Evolutionary conservation across 1,140 invertebrate genomes (phyloP).

Genomic region (Drosophila mojavensis): DNA sequence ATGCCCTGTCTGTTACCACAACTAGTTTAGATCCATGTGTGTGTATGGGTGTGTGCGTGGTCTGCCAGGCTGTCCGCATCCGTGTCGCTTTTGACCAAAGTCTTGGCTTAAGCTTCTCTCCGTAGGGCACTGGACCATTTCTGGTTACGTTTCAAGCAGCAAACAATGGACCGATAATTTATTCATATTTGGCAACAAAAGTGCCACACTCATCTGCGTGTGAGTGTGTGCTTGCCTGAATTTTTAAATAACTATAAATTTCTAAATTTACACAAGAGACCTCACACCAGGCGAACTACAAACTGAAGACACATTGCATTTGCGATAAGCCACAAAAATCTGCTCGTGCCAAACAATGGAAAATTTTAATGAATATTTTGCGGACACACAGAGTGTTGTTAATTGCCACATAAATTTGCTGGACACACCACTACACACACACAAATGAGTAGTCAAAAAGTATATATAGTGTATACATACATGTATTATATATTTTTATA

Average conservation of each 20-base stretch:
- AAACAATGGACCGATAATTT: constrained; percentile 78
- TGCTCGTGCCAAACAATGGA: constrained; percentile 68
- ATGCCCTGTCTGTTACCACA: constrained; percentile 36
- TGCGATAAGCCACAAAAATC: constrained; percentile 76
- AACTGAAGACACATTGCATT: constrained; percentile 76
- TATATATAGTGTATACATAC: constrained; percentile 17
- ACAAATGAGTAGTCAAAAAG: constrained; percentile 1
- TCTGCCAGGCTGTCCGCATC: constrained; percentile 27
- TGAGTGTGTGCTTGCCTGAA: constrained; percentile 48
- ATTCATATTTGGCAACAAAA: constrained; percentile 74
- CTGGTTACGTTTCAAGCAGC: constrained; percentile 72
- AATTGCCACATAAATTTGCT: constrained; percentile 76
- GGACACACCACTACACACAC: constrained; percentile 18
- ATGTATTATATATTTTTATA: constrained; percentile 39
- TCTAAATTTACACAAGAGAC: constrained; percentile 80
- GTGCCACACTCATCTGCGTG: constrained; percentile 40
- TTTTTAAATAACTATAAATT: constrained; percentile 83
- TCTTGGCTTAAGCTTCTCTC: constrained; percentile 53
- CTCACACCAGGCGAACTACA: constrained; percentile 13
- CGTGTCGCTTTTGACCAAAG: constrained; percentile 70
- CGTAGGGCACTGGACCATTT: constrained; percentile 58
- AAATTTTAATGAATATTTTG: constrained; percentile 77
- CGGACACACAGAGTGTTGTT: constrained; percentile 62
- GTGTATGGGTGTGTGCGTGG: constrained; percentile 5
- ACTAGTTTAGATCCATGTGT: neutral